These are phyloP conservation scores for Mustelus asterias DNA, from an alignment of 2,113 vertebrate genomes.

Conservation along the genomic window DNA sequence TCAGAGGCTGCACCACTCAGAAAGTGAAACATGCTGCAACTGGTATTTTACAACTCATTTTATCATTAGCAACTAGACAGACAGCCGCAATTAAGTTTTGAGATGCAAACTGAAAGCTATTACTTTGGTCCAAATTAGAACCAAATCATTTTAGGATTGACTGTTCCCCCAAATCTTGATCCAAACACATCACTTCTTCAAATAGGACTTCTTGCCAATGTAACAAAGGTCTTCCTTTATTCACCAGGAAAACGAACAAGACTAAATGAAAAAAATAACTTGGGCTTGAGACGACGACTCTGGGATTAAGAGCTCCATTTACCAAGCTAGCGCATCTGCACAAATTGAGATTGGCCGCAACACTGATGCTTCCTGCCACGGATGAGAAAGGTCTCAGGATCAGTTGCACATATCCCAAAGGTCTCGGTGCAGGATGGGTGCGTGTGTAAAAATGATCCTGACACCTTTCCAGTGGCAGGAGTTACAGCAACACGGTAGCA, in stretches of 20 bases:
- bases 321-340: neutral
- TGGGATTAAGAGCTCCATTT: neutral
- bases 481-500: neutral
- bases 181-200: neutral
- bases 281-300: neutral
- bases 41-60: neutral
- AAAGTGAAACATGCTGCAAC: neutral
- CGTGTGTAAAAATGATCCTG: too few relatives aligned
- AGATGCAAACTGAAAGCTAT: neutral
- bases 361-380: neutral
- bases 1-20: neutral
- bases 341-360: neutral
- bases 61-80: neutral
- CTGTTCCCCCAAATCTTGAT: neutral
- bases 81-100: neutral
- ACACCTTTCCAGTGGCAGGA: neutral
- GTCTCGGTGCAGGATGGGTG: too few relatives aligned
- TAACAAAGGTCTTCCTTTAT: neutral
- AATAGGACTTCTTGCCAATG: neutral
- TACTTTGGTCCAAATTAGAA: neutral
- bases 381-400: too few relatives aligned
- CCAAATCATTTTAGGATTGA: neutral
- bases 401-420: too few relatives aligned
- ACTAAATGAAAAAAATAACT: neutral
- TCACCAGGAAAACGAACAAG: neutral